Conservation (phyloP, 2,888 invertebrate genomes). For the Clunio marinus region DNA sequence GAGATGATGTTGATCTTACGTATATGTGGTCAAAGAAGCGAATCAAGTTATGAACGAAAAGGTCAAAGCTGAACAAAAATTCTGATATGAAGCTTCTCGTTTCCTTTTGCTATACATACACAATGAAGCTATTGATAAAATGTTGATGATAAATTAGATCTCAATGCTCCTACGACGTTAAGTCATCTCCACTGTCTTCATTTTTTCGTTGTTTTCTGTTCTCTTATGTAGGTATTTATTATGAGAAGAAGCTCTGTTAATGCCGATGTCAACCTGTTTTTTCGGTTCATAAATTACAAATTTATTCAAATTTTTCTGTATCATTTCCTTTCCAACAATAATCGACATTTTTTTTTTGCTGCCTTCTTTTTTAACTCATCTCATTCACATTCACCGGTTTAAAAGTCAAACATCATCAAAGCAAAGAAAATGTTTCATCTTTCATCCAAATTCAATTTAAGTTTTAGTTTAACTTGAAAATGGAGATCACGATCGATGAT, state of each 20-base stretch:
- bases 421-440: neutral
- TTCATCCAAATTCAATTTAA: neutral
- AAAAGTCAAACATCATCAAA: conserved; percentile 23
- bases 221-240: neutral
- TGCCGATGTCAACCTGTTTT: conserved; percentile 31
- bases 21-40: conserved; percentile 22
- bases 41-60: conserved; percentile 30
- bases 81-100: conserved; percentile 3
- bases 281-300: conserved; percentile 29
- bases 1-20: neutral
- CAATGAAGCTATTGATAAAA: conserved; percentile 30
- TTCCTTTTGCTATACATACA: neutral
- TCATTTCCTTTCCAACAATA: conserved; percentile 11
- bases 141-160: conserved; percentile 30
- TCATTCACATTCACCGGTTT: neutral
- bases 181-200: neutral
- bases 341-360: neutral
- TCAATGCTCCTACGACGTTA: neutral
- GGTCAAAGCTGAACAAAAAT: conserved; percentile 28
- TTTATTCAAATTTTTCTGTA: conserved; percentile 20
- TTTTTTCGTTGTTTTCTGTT: neutral
- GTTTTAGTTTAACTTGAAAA: too few species aligned
- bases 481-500: neutral
- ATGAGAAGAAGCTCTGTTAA: neutral
- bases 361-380: neutral